These are phyloP conservation scores for Mus spicilegus DNA, from an alignment of 2,113 vertebrate genomes.

Conservation along the genomic window DNA sequence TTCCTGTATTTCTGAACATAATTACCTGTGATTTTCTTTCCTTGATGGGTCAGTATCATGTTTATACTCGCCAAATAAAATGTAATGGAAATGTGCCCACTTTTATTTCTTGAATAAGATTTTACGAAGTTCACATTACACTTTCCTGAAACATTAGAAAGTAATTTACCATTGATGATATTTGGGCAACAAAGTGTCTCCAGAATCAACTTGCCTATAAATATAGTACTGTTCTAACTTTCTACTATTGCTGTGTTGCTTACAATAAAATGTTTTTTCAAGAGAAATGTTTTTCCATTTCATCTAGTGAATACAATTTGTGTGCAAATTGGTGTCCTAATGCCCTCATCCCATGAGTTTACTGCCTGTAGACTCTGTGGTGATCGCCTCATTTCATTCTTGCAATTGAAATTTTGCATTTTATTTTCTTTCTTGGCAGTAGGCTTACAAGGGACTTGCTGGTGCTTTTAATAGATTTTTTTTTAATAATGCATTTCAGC, in stretches of 20 bases:
- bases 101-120: not conserved
- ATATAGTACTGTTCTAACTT: not conserved
- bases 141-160: not conserved
- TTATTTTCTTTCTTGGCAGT: not conserved
- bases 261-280: conserved; percentile 23
- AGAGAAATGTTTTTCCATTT: not conserved
- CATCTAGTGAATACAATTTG: conserved; percentile 11
- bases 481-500: not conserved
- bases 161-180: not conserved
- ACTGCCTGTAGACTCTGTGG: not conserved
- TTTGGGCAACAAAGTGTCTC: not conserved
- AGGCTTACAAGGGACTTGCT: not conserved
- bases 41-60: not conserved
- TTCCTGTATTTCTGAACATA: not conserved
- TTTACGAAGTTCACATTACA: not conserved
- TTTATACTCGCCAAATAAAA: not conserved
- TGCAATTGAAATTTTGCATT: not conserved
- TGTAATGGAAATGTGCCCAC: not conserved
- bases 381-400: not conserved
- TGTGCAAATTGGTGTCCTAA: not conserved
- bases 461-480: not conserved
- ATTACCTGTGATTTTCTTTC: not conserved
- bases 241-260: not conserved
- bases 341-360: not conserved
- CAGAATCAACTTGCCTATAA: not conserved